phyloP scores from a whole-genome alignment of 1,140 invertebrate genomes.

The Neodiprion lecontei region DNA sequence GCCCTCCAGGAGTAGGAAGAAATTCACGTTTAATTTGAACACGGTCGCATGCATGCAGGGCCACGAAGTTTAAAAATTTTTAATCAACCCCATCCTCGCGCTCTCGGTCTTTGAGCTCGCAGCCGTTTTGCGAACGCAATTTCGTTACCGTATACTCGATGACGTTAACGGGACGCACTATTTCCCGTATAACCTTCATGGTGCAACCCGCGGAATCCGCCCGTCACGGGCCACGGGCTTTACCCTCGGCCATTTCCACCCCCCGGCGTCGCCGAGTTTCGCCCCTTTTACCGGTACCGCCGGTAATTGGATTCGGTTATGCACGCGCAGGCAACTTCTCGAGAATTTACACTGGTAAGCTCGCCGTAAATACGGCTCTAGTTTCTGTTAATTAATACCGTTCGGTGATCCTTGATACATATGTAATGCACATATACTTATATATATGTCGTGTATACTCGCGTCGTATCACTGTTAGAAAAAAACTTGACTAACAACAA shows the following conservation, averaged over 20 bases:
- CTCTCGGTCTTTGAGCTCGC: no score
- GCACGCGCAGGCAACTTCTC: background rate
- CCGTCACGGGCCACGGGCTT: no score
- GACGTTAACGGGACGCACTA: slow-evolving; percentile 3
- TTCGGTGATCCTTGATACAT: background rate
- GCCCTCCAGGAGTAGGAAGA: background rate
- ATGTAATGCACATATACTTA: background rate
- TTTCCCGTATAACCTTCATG: background rate
- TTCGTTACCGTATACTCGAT: background rate
- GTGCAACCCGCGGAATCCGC: no score
- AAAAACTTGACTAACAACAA: no score
- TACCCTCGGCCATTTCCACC: background rate
- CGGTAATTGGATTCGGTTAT: background rate
- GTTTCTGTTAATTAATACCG: background rate
- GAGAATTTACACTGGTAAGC: background rate
- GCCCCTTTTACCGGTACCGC: background rate
- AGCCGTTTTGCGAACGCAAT: no score
- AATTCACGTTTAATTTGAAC: no score
- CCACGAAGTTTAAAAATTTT: no score
- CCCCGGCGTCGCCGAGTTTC: background rate
- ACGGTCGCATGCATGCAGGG: no score
- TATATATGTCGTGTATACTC: no score
- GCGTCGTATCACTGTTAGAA: no score
- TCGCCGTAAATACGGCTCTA: background rate
- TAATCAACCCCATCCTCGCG: no score